Evolutionary conservation across 2,113 vertebrate genomes (phyloP).

Genomic region (Toxostoma redivivum): DNA sequence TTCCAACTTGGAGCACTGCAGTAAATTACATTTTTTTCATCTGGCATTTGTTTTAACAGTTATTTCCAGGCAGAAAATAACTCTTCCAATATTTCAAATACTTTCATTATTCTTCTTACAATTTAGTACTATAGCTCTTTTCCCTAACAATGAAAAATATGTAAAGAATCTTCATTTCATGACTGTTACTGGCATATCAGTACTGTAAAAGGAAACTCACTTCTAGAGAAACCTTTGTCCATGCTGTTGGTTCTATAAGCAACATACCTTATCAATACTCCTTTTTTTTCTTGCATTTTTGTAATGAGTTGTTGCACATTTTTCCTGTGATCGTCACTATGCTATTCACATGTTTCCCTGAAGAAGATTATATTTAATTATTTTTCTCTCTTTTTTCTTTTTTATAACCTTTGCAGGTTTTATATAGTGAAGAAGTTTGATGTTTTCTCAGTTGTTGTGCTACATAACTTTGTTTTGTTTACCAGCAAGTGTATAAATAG

Average conservation of each 20-base stretch:
- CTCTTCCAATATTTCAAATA: neutral
- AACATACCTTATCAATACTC: neutral
- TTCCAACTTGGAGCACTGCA: neutral
- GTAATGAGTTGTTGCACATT: neutral
- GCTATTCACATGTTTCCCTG: neutral
- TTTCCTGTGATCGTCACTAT: neutral
- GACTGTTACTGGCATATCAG: neutral
- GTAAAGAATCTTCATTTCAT: neutral
- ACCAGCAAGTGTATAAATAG: neutral
- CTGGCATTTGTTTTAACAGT: neutral
- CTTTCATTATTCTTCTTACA: neutral
- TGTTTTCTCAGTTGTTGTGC: neutral
- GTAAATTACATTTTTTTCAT: neutral
- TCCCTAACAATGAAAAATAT: neutral
- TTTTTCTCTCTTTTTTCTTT: neutral
- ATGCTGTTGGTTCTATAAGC: neutral
- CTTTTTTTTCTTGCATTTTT: neutral
- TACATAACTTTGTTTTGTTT: neutral
- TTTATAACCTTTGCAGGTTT: neutral
- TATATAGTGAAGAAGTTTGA: neutral
- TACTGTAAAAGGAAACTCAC: neutral
- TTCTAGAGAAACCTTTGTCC: neutral
- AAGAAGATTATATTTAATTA: neutral
- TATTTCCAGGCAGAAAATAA: neutral
- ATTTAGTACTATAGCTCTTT: neutral